These are phyloP conservation scores for Lindbergichthys nudifrons DNA, from an alignment of 2,797 vertebrate genomes.

Conservation along the genomic window DNA sequence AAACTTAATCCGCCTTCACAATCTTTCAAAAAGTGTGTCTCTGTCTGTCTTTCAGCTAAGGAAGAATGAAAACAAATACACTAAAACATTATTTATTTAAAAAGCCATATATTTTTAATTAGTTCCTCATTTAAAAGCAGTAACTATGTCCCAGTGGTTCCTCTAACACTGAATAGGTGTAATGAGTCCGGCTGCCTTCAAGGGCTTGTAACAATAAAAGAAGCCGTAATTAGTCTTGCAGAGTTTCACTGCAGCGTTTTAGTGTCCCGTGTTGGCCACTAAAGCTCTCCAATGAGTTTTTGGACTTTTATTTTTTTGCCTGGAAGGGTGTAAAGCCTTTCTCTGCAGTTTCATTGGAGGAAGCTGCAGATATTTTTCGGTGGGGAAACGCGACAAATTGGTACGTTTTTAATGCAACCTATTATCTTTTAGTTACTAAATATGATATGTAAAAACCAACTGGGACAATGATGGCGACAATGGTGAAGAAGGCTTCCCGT, in stretches of 20 bases:
- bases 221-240: conserved; percentile 21
- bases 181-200: conserved; percentile 49
- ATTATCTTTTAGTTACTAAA: not conserved
- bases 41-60: not conserved
- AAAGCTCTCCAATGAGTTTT: conserved; percentile 21
- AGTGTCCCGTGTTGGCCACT: conserved; percentile 25
- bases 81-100: conserved; percentile 21
- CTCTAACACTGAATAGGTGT: conserved; percentile 29
- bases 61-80: not conserved
- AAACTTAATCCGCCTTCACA: not conserved
- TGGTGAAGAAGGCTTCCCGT: not conserved
- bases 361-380: not conserved
- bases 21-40: not conserved
- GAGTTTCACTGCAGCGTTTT: conserved; percentile 38
- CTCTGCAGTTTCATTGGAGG: not conserved
- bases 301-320: not conserved
- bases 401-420: not conserved
- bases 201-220: conserved; percentile 42
- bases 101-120: conserved; percentile 48
- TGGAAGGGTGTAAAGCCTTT: not conserved
- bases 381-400: not conserved
- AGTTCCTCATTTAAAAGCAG: conserved; percentile 37
- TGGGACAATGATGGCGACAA: not conserved
- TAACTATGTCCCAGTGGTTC: conserved; percentile 22
- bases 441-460: not conserved